Percentiles rank a stretch among this genome's conserved stretches.
phyloP scores from a whole-genome alignment of 2,888 invertebrate species.

The Caenorhabditis virilis region DNA sequence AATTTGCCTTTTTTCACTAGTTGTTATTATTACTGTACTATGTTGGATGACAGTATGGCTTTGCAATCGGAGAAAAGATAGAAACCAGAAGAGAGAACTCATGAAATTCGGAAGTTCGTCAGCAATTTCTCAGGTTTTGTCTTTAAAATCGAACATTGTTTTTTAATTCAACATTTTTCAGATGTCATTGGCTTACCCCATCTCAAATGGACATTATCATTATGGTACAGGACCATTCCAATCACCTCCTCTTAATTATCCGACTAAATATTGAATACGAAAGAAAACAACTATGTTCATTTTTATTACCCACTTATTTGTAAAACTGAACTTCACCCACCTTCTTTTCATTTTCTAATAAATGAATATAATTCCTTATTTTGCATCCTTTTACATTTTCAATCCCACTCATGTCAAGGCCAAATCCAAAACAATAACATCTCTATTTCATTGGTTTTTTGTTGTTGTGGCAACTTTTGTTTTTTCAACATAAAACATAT shows the following conservation, averaged over 20 bases:
- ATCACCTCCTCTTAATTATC: conserved; percentile 46
- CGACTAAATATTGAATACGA: conserved; percentile 33
- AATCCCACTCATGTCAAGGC: too few relatives aligned
- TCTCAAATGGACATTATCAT: conserved; percentile 46
- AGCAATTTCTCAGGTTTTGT: conserved; percentile 43
- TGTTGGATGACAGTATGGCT: conserved; percentile 54
- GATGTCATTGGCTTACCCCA: conserved; percentile 48
- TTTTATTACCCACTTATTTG: too few relatives aligned
- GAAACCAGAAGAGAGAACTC: conserved; percentile 35
- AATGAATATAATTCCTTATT: too few relatives aligned
- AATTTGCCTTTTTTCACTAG: conserved; percentile 50
- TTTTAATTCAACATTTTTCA: conserved; percentile 1
- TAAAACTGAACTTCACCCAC: too few relatives aligned
- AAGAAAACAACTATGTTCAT: too few relatives aligned
- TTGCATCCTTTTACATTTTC: too few relatives aligned
- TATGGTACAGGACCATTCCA: conserved; percentile 52
- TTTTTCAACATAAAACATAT: too few relatives aligned
- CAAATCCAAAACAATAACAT: too few relatives aligned
- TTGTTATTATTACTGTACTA: conserved; percentile 48
- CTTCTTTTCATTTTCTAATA: too few relatives aligned
- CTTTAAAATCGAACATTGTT: background rate
- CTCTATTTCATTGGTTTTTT: too few relatives aligned
- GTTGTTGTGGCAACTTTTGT: too few relatives aligned
- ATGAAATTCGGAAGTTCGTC: conserved; percentile 41
- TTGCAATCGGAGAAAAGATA: conserved; percentile 47